These are phyloP conservation scores for Tyrannus savana DNA, from an alignment of 2,113 vertebrate species.

Conservation along the genomic window DNA sequence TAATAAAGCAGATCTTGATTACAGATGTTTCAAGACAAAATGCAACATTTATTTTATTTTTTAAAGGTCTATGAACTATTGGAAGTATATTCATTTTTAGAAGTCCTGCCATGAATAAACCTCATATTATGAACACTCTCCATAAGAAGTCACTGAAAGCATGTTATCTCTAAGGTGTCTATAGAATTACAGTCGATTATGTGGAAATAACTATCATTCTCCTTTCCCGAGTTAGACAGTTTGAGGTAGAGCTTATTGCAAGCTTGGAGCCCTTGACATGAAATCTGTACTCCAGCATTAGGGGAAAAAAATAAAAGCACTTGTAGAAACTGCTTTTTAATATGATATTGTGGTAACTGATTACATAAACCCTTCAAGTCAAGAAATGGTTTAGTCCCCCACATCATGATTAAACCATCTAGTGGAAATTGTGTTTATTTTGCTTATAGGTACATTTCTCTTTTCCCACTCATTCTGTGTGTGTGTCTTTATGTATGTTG, in stretches of 20 bases:
- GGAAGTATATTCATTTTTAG: background rate
- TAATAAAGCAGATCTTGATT: background rate
- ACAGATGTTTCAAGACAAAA: background rate
- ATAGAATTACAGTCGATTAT: conserved; percentile 16
- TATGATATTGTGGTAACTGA: conserved; percentile 53
- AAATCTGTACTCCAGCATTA: background rate
- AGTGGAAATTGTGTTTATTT: conserved; percentile 59
- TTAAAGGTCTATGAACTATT: background rate
- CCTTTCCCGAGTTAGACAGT: background rate
- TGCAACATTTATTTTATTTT: background rate
- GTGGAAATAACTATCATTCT: conserved; percentile 15
- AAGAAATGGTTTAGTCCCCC: conserved; percentile 18
- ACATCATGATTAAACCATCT: conserved; percentile 36
- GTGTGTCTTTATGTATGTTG: conserved; percentile 51
- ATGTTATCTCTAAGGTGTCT: conserved; percentile 2
- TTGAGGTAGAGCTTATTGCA: background rate
- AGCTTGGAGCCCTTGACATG: background rate
- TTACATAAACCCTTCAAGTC: conserved; percentile 38
- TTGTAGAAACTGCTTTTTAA: conserved; percentile 54
- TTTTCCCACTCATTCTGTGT: conserved; percentile 33
- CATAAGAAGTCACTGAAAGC: conserved; percentile 17
- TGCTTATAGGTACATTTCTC: conserved; percentile 67
- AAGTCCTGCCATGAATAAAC: background rate
- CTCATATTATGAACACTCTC: background rate
- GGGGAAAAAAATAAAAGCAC: background rate